Conservation (phyloP, 2,113 vertebrate genomes). For the Percopsis transmontana region DNA sequence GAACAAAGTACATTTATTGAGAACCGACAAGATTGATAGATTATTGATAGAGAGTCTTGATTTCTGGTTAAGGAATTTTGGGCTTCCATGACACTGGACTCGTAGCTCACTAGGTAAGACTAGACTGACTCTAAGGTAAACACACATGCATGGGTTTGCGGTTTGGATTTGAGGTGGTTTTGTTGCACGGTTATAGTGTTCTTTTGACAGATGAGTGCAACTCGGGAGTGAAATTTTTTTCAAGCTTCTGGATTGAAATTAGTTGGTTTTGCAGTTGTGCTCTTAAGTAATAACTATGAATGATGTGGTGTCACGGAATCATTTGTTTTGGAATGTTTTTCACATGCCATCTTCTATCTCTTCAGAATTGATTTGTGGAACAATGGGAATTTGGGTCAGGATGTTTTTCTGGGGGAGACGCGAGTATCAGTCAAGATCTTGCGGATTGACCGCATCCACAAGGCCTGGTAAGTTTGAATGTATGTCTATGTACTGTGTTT, state of each 20-base stretch:
- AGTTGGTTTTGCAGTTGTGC: conserved; percentile 28
- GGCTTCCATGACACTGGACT: conserved; percentile 62
- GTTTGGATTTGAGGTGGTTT: conserved; percentile 72
- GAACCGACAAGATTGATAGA: conserved; percentile 34
- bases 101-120: conserved; percentile 70
- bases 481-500: too few relatives aligned
- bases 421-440: conserved; percentile 92
- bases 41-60: conserved; percentile 68
- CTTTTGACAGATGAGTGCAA: conserved; percentile 44
- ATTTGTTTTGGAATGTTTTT: conserved; percentile 11
- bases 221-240: conserved; percentile 5
- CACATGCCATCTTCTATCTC: conserved; percentile 42
- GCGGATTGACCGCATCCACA: conserved; percentile 85
- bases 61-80: conserved; percentile 72
- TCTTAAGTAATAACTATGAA: conserved; percentile 4
- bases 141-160: conserved; percentile 67
- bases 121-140: conserved; percentile 69
- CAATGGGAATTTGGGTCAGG: conserved; percentile 94
- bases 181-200: conserved; percentile 55
- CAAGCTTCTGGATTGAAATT: neutral
- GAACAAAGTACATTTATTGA: conserved; percentile 27
- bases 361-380: conserved; percentile 95
- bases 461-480: conserved; percentile 86
- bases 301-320: neutral
- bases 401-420: conserved; percentile 94